phyloP scores from a whole-genome alignment of 2,797 vertebrate species.

The Darevskia mixta region DNA sequence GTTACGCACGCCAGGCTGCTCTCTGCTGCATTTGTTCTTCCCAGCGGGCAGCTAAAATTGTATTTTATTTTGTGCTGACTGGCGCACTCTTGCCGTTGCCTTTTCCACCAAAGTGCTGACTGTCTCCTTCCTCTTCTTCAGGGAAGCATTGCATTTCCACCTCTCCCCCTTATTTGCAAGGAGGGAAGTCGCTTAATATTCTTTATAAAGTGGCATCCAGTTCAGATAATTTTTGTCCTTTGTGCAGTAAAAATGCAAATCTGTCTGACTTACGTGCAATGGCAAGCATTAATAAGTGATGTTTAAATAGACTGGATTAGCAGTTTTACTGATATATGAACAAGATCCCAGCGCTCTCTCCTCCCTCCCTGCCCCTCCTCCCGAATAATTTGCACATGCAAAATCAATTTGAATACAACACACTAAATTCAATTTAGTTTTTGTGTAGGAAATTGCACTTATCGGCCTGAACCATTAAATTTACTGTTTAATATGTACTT shows the following conservation, averaged over 20 bases:
- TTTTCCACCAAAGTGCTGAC: slow-evolving; percentile 72
- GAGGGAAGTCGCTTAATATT: slow-evolving; percentile 73
- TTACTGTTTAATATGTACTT: slow-evolving; percentile 83
- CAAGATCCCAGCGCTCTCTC: slow-evolving; percentile 54
- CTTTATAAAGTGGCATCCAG: slow-evolving; percentile 74
- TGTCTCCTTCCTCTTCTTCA: slow-evolving; percentile 70
- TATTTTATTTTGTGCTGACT: slow-evolving; percentile 68
- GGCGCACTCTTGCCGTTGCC: slow-evolving; percentile 53
- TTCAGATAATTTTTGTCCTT: slow-evolving; percentile 72
- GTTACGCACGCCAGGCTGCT: slow-evolving; percentile 38
- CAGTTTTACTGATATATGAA: slow-evolving; percentile 74
- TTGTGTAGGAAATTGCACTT: slow-evolving; percentile 78
- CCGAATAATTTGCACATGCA: slow-evolving; percentile 80
- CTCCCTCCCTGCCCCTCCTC: slow-evolving; percentile 21
- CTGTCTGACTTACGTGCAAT: slow-evolving; percentile 74
- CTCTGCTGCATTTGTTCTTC: slow-evolving; percentile 43
- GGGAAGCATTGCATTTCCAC: slow-evolving; percentile 60
- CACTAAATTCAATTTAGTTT: slow-evolving; percentile 82
- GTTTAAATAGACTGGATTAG: slow-evolving; percentile 76
- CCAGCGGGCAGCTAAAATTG: slow-evolving; percentile 59
- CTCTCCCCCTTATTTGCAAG: slow-evolving; percentile 66
- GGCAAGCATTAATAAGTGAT: slow-evolving; percentile 79
- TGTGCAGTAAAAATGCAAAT: slow-evolving; percentile 81
- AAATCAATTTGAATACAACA: slow-evolving; percentile 81
- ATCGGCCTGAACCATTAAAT: slow-evolving; percentile 82